Evolutionary conservation across 2,888 invertebrate genomes (phyloP), one percentile per base, ranked within the genome.

Genomic region (Euzophera pinguis): DNA sequence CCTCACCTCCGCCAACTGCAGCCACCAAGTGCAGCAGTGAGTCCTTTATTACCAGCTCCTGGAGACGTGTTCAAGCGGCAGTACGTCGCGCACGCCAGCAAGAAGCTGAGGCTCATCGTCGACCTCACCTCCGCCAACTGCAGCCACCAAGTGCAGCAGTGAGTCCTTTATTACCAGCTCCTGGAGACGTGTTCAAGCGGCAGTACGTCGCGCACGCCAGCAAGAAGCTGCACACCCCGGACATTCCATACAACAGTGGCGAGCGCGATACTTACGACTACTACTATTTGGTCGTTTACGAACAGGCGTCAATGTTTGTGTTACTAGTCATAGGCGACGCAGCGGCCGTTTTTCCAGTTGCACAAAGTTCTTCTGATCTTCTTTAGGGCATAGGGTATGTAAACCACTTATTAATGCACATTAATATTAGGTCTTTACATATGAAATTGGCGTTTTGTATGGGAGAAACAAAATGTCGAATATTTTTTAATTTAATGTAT

Each of bases 121-220:
- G 98, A 99, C 89, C 92, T 99, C 65, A 99, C 98, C 14, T 98
- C 98, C 53, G 96, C 98, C 51, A 99, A 99, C 89, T 98, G 98
- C 89, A 98, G 98, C 82, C 98, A 99, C 79, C 99, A 99, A 92
- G 98, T 98, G 67, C 96, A 96, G 79, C 96, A 96, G 96, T 96
- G 73, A 92, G 88, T 85, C 53, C 16, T 6, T 29, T 32, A 10
- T 9, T 22, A 5, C n/a, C 5, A 22, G 22, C 22, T 22, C 98
- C 98, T 86, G 98, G 99, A 85, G 93, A 96, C 47, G 89, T 22
- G 22, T 22, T 22, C 86, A 99, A 99, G 88, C 92, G 93, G 50
- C 99, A 99, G 86, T 99, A 99, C 84, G 97, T 97, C 29, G 92
- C 93, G 58, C 97, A 98, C 86, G 98, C 98, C 54, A 96, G 98